Conservation (phyloP, 2,888 invertebrate genomes). For the Octonoba sinensis region DNA sequence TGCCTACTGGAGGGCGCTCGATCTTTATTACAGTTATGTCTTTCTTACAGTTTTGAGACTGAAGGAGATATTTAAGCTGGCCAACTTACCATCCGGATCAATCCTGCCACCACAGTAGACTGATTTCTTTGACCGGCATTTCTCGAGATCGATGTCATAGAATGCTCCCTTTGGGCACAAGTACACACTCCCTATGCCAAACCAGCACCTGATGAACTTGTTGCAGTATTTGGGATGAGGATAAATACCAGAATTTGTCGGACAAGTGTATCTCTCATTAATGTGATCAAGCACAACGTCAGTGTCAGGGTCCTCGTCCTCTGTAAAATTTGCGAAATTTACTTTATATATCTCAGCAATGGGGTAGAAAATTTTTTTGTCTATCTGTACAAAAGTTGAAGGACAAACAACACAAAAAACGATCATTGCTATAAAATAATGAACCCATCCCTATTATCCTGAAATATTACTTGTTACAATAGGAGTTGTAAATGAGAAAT, state of each 20-base stretch:
- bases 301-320: conserved; percentile 1
- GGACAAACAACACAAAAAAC: too few relatives aligned
- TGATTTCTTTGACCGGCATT: conserved; percentile 21
- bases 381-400: neutral
- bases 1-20: too few relatives aligned
- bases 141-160: conserved; percentile 26
- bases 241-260: neutral
- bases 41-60: too few relatives aligned
- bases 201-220: conserved; percentile 56
- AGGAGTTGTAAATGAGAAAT: too few relatives aligned
- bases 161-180: conserved; percentile 37
- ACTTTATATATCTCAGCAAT: too few relatives aligned
- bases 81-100: conserved; percentile 35
- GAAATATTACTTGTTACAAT: neutral
- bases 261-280: conserved; percentile 8
- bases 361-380: neutral
- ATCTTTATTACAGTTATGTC: too few relatives aligned
- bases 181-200: conserved; percentile 21
- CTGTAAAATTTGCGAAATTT: neutral
- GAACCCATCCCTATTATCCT: too few relatives aligned
- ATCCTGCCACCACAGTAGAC: conserved; percentile 35
- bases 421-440: too few relatives aligned
- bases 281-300: conserved; percentile 6
- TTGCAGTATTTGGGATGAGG: conserved; percentile 42
- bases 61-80: neutral